Conservation (phyloP, 1,140 invertebrate species). For the Lamellibrachia luymesi region DNA sequence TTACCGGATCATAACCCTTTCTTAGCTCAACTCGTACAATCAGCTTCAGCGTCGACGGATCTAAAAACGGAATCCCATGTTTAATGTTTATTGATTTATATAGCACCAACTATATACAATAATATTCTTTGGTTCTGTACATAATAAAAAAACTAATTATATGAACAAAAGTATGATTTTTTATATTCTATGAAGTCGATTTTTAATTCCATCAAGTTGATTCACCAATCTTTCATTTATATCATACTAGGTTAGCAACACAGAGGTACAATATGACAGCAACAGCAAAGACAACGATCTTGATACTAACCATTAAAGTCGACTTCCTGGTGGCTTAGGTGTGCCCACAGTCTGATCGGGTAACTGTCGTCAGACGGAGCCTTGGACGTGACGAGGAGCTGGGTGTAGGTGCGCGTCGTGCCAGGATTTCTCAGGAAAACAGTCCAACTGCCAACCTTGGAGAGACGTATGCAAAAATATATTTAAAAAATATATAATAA, state of each 20-base stretch:
- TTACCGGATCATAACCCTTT: background rate
- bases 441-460: background rate
- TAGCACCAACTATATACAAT: too few relatives aligned
- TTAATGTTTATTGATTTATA: too few relatives aligned
- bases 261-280: background rate
- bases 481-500: too few relatives aligned
- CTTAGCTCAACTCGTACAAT: background rate
- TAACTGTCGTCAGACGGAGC: background rate
- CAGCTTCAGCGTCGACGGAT: background rate
- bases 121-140: too few relatives aligned
- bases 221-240: background rate
- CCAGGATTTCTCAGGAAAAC: background rate
- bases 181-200: too few relatives aligned
- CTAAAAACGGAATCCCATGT: background rate
- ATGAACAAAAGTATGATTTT: too few relatives aligned
- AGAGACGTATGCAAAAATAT: too few relatives aligned
- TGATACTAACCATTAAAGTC: background rate
- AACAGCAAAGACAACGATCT: too few relatives aligned
- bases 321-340: background rate
- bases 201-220: background rate
- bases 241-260: background rate
- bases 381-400: background rate
- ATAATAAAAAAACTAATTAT: too few relatives aligned
- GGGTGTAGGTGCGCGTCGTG: too few relatives aligned
- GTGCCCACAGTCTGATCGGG: background rate